A percentile compares a stretch with the other conserved stretches of the same genome.
These are phyloP conservation scores for Anolis apletophallus DNA, from an alignment of 2,797 vertebrate genomes.

Conservation along the genomic window DNA sequence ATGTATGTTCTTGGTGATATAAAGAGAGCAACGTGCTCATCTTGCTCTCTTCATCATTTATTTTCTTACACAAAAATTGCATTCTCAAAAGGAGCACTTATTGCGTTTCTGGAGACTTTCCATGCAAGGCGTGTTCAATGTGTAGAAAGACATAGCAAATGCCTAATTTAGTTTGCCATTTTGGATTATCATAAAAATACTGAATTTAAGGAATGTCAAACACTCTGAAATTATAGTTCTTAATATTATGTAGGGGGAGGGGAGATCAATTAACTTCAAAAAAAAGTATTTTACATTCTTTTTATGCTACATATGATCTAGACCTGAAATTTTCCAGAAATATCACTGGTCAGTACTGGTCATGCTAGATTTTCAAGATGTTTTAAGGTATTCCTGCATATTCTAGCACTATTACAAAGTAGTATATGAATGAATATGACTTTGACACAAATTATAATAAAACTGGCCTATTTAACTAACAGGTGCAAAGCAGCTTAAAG, in stretches of 20 bases:
- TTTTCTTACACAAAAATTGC: too few species aligned
- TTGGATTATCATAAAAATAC: background rate
- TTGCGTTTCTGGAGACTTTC: too few species aligned
- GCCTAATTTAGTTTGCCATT: too few species aligned
- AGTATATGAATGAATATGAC: constrained; percentile 25
- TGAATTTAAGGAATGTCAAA: background rate
- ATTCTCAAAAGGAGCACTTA: too few species aligned
- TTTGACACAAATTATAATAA: constrained; percentile 38
- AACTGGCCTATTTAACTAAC: constrained; percentile 51
- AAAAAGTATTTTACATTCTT: background rate
- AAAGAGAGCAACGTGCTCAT: too few species aligned
- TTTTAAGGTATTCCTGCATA: background rate
- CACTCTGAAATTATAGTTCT: background rate
- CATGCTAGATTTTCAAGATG: background rate
- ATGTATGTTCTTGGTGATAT: too few species aligned
- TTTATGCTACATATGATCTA: background rate
- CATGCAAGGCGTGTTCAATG: too few species aligned
- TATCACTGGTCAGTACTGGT: background rate
- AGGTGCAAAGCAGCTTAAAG: constrained; percentile 56
- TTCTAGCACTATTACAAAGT: constrained; percentile 30
- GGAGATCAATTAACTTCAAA: background rate
- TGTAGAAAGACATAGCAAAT: too few species aligned
- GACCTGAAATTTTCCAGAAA: background rate
- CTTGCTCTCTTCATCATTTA: too few species aligned
- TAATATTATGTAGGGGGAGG: background rate